A percentile compares a stretch with the other conserved stretches of the same genome.
phyloP scores from a whole-genome alignment of 2,797 vertebrate species.

The Tapera naevia region DNA sequence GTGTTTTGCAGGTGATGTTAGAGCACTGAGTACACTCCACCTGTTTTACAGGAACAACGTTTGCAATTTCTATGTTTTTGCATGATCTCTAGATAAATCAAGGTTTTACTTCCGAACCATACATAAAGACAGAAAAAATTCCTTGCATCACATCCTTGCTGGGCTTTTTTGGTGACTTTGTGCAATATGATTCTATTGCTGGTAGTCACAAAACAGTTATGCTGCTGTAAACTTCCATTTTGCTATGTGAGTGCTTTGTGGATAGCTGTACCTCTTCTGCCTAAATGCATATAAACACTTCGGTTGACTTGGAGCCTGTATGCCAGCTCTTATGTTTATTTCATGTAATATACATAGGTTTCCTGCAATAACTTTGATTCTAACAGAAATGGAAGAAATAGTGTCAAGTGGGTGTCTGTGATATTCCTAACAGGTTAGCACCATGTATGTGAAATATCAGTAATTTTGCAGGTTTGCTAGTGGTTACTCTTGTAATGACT shows the following conservation, averaged over 20 bases:
- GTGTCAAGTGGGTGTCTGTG: not conserved
- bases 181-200: not conserved
- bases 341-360: not conserved
- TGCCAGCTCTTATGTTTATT: not conserved
- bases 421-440: not conserved
- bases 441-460: rapidly evolving
- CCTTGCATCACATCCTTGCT: not conserved
- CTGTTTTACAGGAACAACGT: not conserved
- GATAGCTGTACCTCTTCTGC: not conserved
- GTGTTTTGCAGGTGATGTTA: not conserved
- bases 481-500: not conserved
- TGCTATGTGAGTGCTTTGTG: not conserved
- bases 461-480: not conserved
- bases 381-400: not conserved
- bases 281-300: not conserved
- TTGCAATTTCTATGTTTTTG: not conserved
- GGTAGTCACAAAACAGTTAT: not conserved
- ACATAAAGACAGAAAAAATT: not conserved
- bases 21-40: not conserved
- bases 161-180: not conserved
- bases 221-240: not conserved
- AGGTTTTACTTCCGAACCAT: not conserved
- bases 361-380: not conserved
- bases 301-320: not conserved
- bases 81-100: not conserved